Evolutionary conservation across 2,888 invertebrate species (phyloP).

Genomic region (Formica aserva): DNA sequence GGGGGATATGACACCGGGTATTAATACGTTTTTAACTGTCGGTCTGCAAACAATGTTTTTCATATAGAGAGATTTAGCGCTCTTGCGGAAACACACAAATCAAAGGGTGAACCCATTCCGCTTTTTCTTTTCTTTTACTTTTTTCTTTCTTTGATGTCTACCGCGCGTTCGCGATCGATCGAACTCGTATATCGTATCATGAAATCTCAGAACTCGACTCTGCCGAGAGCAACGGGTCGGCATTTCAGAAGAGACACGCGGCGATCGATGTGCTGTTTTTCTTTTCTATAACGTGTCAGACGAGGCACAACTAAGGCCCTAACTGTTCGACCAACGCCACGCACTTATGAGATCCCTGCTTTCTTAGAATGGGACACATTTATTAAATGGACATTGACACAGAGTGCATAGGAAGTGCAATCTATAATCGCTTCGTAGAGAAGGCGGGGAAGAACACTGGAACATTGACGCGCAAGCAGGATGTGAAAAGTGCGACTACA

Average conservation of each 20-base stretch:
- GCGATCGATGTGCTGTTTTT: conserved; percentile 63
- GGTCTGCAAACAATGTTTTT: conserved; percentile 86
- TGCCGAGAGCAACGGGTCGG: conserved; percentile 55
- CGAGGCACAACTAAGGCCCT: conserved; percentile 58
- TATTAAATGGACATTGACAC: conserved; percentile 85
- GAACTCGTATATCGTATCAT: conserved; percentile 66
- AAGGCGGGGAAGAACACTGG: conserved; percentile 61
- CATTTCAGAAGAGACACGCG: conserved; percentile 71
- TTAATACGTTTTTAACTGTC: conserved; percentile 86
- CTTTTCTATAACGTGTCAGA: conserved; percentile 10
- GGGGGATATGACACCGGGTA: conserved; percentile 86
- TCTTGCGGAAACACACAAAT: conserved; percentile 59
- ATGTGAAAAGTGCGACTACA: conserved; percentile 76
- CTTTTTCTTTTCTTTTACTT: conserved; percentile 37
- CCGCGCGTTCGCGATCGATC: conserved; percentile 77
- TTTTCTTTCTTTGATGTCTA: conserved; percentile 45
- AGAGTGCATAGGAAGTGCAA: conserved; percentile 80
- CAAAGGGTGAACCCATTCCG: conserved; percentile 74
- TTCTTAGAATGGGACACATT: conserved; percentile 81
- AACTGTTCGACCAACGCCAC: conserved; percentile 81
- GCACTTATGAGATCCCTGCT: conserved; percentile 76
- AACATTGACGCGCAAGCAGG: conserved; percentile 77
- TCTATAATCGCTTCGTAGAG: conserved; percentile 69
- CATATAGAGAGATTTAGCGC: conserved; percentile 78
- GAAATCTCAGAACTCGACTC: conserved; percentile 41